A percentile compares a stretch with the other conserved stretches of the same genome.
Evolutionary conservation across 2,113 vertebrate species (phyloP).

Genomic region (Cnemophilus loriae): DNA sequence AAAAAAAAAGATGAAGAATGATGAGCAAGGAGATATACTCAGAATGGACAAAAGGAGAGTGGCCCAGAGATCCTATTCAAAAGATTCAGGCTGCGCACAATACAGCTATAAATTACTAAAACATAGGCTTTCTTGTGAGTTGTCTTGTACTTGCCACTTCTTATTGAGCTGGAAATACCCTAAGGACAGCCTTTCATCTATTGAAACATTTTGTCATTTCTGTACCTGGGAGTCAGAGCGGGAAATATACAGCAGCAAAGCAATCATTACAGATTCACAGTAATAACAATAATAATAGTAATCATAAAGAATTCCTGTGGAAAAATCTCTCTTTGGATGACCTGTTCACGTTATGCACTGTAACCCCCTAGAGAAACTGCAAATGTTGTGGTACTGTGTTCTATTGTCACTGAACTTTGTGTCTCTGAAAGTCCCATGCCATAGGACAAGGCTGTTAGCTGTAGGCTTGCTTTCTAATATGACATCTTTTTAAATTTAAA

Average conservation of each 20-base stretch:
- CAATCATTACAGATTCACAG: neutral
- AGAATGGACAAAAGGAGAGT: neutral
- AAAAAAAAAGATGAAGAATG: neutral
- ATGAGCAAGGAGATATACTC: neutral
- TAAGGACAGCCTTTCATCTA: neutral
- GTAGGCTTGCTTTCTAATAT: neutral
- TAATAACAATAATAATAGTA: neutral
- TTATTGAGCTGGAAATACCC: conserved; percentile 22
- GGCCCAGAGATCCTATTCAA: neutral
- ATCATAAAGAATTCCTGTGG: neutral
- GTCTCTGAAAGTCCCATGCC: neutral
- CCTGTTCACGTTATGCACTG: neutral
- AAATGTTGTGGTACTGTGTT: neutral
- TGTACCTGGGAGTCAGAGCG: neutral
- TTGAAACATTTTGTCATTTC: conserved; percentile 1
- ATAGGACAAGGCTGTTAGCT: neutral
- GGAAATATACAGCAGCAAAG: neutral
- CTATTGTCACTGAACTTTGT: neutral
- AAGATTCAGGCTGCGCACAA: neutral
- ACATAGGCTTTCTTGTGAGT: neutral
- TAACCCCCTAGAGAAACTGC: neutral
- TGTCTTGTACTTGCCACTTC: neutral
- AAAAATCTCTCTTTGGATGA: neutral
- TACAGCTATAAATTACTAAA: neutral
- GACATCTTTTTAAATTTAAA: neutral